Evolutionary conservation across 2,113 vertebrate genomes (phyloP).

Genomic region (Alethe diademata): DNA sequence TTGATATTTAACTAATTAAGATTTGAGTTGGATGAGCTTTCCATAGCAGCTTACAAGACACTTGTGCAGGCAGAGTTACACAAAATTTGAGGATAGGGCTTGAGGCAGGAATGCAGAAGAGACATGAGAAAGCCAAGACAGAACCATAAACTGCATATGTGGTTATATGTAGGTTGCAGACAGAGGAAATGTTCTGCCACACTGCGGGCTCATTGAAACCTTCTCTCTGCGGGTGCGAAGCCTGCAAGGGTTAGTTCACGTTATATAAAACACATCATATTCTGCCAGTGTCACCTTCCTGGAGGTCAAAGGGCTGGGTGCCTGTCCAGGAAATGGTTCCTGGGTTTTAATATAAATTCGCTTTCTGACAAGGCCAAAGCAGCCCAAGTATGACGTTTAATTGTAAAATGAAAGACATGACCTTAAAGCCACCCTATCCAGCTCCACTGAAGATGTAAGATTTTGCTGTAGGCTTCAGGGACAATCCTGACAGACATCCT

Average conservation of each 20-base stretch:
- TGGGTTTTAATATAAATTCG: accelerated
- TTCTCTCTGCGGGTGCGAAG: too few species aligned
- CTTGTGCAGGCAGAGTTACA: background rate
- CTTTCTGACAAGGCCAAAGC: background rate
- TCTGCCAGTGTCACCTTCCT: background rate
- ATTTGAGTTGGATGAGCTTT: background rate
- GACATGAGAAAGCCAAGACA: background rate
- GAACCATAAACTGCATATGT: accelerated
- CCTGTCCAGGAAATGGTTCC: background rate
- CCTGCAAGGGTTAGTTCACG: accelerated
- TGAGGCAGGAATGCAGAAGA: background rate
- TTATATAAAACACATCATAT: background rate
- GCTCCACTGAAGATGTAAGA: background rate
- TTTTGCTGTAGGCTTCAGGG: background rate
- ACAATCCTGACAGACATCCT: background rate
- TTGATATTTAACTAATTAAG: background rate
- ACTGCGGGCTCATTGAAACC: background rate
- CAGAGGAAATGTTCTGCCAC: background rate
- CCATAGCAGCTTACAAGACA: background rate
- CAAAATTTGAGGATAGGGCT: background rate
- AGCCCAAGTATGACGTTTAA: background rate
- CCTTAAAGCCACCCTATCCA: background rate
- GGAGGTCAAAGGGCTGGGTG: background rate
- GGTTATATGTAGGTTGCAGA: background rate
- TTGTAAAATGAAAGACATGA: background rate